Conservation (phyloP, 1,140 invertebrate genomes). For the Centruroides sculpturatus region DNA sequence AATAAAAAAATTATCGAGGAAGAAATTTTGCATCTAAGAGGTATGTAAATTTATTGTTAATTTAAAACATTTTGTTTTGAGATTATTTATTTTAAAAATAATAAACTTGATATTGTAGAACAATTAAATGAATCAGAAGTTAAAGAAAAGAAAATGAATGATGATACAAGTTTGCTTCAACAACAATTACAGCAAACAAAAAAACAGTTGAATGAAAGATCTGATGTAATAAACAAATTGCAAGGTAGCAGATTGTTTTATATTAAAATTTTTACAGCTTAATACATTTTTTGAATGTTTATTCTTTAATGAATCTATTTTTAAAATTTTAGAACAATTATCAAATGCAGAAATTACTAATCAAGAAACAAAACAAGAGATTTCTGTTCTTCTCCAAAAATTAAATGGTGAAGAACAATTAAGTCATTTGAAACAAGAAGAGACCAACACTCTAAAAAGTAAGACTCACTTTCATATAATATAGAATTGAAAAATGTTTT, state of each 20-base stretch:
- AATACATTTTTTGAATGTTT: no score
- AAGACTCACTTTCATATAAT: no score
- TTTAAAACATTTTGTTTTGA: conserved; percentile 1
- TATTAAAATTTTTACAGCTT: no score
- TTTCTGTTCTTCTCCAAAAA: no score
- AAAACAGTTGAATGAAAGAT: conserved; percentile 25
- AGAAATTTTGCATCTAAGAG: conserved; percentile 27
- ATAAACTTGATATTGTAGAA: conserved; percentile 11
- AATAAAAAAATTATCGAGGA: conserved; percentile 19
- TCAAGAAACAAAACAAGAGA: no score
- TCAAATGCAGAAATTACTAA: no score
- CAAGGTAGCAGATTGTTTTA: conserved; percentile 18
- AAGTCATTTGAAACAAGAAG: no score
- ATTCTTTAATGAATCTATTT: no score
- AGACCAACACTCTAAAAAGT: no score
- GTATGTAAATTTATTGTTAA: conserved; percentile 15
- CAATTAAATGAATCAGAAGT: conserved; percentile 20
- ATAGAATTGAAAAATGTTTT: no score
- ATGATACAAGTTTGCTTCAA: conserved; percentile 25
- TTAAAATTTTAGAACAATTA: no score
- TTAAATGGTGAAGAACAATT: no score
- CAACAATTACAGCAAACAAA: conserved; percentile 25
- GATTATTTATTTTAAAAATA: conserved; percentile 14
- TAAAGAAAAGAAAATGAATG: conserved; percentile 29
- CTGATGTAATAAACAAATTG: conserved; percentile 22